A percentile compares a stretch with the other conserved stretches of the same genome.
Conservation (phyloP, 2,888 invertebrate genomes). For the Hemithea aestivaria region DNA sequence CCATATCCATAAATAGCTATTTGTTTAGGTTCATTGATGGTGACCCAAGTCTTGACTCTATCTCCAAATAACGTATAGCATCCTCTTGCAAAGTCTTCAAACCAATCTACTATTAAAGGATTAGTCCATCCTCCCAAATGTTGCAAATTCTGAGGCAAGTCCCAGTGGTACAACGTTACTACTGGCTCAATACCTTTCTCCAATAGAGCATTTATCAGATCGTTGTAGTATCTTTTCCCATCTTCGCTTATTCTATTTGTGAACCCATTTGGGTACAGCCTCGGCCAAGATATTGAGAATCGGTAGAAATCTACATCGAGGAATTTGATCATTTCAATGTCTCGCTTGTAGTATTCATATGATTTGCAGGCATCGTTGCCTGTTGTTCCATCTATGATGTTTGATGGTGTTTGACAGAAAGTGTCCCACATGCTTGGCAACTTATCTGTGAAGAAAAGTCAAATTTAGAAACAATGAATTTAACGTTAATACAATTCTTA, state of each 20-base stretch:
- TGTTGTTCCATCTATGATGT: slow-evolving; percentile 72
- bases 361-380: slow-evolving; percentile 81
- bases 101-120: slow-evolving; percentile 63
- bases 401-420: slow-evolving; percentile 67
- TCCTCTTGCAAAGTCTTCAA: slow-evolving; percentile 69
- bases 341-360: slow-evolving; percentile 79
- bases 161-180: slow-evolving; percentile 79
- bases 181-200: slow-evolving; percentile 80
- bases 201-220: slow-evolving; percentile 79
- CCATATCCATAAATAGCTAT: slow-evolving; percentile 68
- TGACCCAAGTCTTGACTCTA: slow-evolving; percentile 78
- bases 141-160: slow-evolving; percentile 75
- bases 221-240: slow-evolving; percentile 82
- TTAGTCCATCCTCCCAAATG: slow-evolving; percentile 79
- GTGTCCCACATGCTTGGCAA: slow-evolving; percentile 81
- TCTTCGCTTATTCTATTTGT: slow-evolving; percentile 72
- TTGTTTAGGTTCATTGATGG: slow-evolving; percentile 79
- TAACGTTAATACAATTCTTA: too few species aligned
- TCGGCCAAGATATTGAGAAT: slow-evolving; percentile 82
- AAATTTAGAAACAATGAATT: too few species aligned
- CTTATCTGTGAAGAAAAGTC: slow-evolving; percentile 69
- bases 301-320: slow-evolving; percentile 74
- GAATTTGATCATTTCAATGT: slow-evolving; percentile 63
- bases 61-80: slow-evolving; percentile 68
- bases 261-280: slow-evolving; percentile 80